A percentile compares a stretch with the other conserved stretches of the same genome.
Conservation (phyloP, 2,888 invertebrate species). For the Teleiodes luculella region DNA sequence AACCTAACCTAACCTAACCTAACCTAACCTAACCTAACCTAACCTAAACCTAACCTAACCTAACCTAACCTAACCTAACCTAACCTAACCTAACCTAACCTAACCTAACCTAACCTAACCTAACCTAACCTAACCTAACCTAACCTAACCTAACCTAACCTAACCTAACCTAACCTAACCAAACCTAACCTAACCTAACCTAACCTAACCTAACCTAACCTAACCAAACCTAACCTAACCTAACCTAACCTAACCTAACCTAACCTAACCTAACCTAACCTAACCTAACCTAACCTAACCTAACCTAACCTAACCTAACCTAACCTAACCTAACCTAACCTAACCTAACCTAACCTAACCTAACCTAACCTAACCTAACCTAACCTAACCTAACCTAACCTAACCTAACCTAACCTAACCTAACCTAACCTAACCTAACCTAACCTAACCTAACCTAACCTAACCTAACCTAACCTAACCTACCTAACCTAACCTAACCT, state of each 20-base stretch:
- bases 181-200: conserved; percentile 10
- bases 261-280: neutral
- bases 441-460: conserved; percentile 23
- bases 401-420: conserved; percentile 19
- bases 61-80: conserved; percentile 19
- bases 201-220: conserved; percentile 18
- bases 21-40: neutral
- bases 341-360: conserved; percentile 17
- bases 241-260: conserved; percentile 23
- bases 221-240: conserved; percentile 24
- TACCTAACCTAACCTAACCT: conserved; percentile 25
- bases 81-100: conserved; percentile 2
- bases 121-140: conserved; percentile 25
- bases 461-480: conserved; percentile 22
- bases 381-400: conserved; percentile 20
- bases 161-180: conserved; percentile 23
- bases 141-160: conserved; percentile 24
- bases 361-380: conserved; percentile 23
- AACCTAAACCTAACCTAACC: neutral
- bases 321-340: conserved; percentile 13
- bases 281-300: neutral
- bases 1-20: conserved; percentile 20
- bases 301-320: neutral
- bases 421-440: conserved; percentile 24
- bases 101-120: conserved; percentile 23